Evolutionary conservation across 2,888 invertebrate genomes (phyloP), one percentile per base, ranked within the genome.

Genomic region (Mechanitis mazaeus): DNA sequence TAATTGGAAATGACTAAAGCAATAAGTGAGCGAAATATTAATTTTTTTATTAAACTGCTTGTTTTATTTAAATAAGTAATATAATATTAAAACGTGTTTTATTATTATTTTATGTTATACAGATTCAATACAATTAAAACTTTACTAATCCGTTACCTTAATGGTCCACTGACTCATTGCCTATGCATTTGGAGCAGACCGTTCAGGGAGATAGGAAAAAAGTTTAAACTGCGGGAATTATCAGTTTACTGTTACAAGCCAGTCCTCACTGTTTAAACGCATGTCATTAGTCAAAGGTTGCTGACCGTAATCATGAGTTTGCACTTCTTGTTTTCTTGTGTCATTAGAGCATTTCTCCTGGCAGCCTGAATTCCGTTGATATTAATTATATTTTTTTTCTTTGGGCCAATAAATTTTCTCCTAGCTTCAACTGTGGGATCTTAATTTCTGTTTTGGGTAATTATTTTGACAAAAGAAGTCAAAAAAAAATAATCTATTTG

Each of bases 231-330:
- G 80, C 84, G 79, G 84, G 79, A 78, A 82, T 86, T 86, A 87
- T 87, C 85, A 75, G 71, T 86, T 85, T 88, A 89, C 89, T 87
- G 89, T 90, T 90, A 75, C 77, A 74, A 74, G 78, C 65, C 81
- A 79, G 77, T 81, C 81, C 75, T 79, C 77, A 74, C 78, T 72
- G 80, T 77, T 79, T 83, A 78, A 78, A 77, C 79, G 77, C 80
- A 80, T 87, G 82, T 86, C 83, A 87, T 87, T 87, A 86, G 84
- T 79, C 75, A 76, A 84, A 87, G 87, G 87, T 87, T 78, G 84
- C 83, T 89, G 87, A 87, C 88, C 87, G 84, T 75, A 74, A 75
- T 73, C 69, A 71, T 74, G 70, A 55, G 35, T 57, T 42, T 57
- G 35, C 31, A 20, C 31, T 54, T 31, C 33, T 55, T 45, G 53